Percentiles rank a stretch among this genome's conserved stretches.
Evolutionary conservation across 2,113 vertebrate species (phyloP).

Genomic region (Carassius auratus): DNA sequence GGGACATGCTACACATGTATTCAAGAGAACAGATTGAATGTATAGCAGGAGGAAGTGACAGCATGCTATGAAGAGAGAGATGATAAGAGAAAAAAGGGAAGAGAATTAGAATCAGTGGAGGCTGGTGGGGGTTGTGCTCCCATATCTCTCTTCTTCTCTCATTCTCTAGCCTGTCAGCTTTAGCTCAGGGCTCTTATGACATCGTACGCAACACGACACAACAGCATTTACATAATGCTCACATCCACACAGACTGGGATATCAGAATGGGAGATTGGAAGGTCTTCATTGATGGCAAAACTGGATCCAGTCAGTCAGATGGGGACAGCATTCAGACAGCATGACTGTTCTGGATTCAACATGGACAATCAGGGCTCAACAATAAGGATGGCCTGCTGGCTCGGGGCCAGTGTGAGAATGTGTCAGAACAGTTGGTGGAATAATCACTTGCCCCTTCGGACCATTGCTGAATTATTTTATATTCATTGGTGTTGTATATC

Average conservation of each 20-base stretch:
- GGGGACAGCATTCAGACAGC: neutral
- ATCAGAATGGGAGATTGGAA: neutral
- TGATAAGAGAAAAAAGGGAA: slow-evolving; percentile 23
- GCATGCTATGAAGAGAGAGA: slow-evolving; percentile 17
- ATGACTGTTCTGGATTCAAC: neutral
- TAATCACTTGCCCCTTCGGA: slow-evolving; percentile 1
- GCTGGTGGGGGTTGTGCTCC: slow-evolving; percentile 23
- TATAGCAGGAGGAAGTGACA: slow-evolving; percentile 35
- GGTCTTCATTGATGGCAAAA: slow-evolving; percentile 9
- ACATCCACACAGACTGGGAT: neutral
- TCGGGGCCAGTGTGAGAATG: neutral
- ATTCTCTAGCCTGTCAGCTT: neutral
- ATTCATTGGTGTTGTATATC: neutral
- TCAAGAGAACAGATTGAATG: neutral
- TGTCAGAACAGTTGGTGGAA: neutral
- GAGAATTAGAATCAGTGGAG: slow-evolving; percentile 32
- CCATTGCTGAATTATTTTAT: neutral
- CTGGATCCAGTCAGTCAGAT: neutral
- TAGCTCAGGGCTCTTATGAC: slow-evolving; percentile 32
- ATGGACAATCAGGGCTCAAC: neutral
- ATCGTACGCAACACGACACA: slow-evolving; percentile 3
- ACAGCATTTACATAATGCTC: slow-evolving; percentile 26
- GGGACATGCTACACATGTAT: slow-evolving; percentile 7
- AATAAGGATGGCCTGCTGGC: neutral
- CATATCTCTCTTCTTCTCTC: slow-evolving; percentile 15